phyloP scores from a whole-genome alignment of 1,140 invertebrate genomes.

The Phymorhynchus buccinoides region DNA sequence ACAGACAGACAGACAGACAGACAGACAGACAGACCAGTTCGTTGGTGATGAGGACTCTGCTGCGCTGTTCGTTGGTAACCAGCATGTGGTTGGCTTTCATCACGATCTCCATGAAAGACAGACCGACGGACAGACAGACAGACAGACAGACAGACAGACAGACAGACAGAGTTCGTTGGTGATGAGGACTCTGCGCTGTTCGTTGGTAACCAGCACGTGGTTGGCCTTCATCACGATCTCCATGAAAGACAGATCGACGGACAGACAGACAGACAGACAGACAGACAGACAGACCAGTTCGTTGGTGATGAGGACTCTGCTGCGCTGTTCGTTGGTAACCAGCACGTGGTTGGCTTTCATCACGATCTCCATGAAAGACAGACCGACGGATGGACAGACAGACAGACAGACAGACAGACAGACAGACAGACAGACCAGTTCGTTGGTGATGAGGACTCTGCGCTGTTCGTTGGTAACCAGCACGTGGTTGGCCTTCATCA shows the following conservation, averaged over 20 bases:
- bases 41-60: slow-evolving; percentile 78
- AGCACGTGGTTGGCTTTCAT: slow-evolving; percentile 83
- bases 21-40: slow-evolving; percentile 79
- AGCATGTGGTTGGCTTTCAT: slow-evolving; percentile 83
- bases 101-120: slow-evolving; percentile 82
- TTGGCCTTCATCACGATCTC: slow-evolving; percentile 84
- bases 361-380: slow-evolving; percentile 82
- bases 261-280: too few species aligned
- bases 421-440: too few species aligned
- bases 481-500: slow-evolving; percentile 83
- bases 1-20: too few species aligned
- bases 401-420: too few species aligned
- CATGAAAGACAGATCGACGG: too few species aligned
- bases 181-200: slow-evolving; percentile 78
- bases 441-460: slow-evolving; percentile 79
- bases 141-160: too few species aligned
- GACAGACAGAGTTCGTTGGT: slow-evolving; percentile 85
- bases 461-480: slow-evolving; percentile 81
- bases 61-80: slow-evolving; percentile 81
- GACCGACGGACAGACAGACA: too few species aligned
- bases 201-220: slow-evolving; percentile 82
- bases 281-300: too few species aligned
- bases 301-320: slow-evolving; percentile 78
- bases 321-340: slow-evolving; percentile 81
- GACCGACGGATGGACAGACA: too few species aligned